Evolutionary conservation across 2,888 invertebrate species (phyloP).

Genomic region (Nemotelus nigrinus): DNA sequence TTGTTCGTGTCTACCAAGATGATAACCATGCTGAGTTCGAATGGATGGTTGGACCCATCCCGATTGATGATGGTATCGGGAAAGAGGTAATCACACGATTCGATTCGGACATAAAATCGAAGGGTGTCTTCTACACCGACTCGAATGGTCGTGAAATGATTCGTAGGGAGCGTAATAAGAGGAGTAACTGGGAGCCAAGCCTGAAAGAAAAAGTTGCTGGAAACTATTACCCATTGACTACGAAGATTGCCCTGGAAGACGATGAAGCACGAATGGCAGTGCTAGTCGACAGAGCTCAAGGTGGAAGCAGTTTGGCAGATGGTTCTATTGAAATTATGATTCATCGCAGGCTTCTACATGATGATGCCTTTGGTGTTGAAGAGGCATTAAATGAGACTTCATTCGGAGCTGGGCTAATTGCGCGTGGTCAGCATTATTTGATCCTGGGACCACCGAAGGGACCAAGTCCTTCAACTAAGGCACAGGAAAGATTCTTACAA

Average conservation of each 20-base stretch:
- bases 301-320: constrained; percentile 78
- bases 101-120: constrained; percentile 71
- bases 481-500: constrained; percentile 66
- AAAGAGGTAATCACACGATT: constrained; percentile 86
- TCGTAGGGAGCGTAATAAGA: constrained; percentile 72
- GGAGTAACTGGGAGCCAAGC: constrained; percentile 79
- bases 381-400: constrained; percentile 89
- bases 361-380: constrained; percentile 93
- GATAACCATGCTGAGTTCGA: constrained; percentile 74
- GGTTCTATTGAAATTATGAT: constrained; percentile 84
- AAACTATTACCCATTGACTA: constrained; percentile 95
- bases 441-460: constrained; percentile 62
- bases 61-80: constrained; percentile 72
- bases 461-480: constrained; percentile 56
- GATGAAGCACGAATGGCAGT: constrained; percentile 59
- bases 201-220: constrained; percentile 79
- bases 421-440: constrained; percentile 74
- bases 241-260: constrained; percentile 78
- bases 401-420: constrained; percentile 75
- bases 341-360: constrained; percentile 83
- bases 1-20: constrained; percentile 73
- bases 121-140: constrained; percentile 86
- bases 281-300: constrained; percentile 82
- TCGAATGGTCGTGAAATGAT: constrained; percentile 91
- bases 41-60: constrained; percentile 83